A percentile compares a stretch with the other conserved stretches of the same genome.
These are phyloP conservation scores for Lepilemur septentrionalis DNA, from an alignment of 2,797 vertebrate species.

Conservation along the genomic window DNA sequence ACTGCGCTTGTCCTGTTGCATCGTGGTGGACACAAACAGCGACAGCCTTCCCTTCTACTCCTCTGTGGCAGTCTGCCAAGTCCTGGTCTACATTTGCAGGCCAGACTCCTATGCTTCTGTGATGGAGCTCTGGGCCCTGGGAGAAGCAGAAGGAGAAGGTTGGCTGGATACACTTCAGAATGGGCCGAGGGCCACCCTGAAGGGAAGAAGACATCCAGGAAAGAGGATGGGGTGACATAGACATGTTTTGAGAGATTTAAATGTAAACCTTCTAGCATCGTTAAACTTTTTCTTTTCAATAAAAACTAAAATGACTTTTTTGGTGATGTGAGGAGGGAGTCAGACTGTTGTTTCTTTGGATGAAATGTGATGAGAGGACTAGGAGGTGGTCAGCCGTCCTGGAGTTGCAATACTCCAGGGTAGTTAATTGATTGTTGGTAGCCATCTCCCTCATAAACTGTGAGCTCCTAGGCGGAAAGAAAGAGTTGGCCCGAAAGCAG, in stretches of 20 bases:
- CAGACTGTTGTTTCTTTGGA: background rate
- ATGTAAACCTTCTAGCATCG: background rate
- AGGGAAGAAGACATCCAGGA: background rate
- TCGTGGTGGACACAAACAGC: accelerated
- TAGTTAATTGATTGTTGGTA: background rate
- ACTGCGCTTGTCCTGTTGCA: background rate
- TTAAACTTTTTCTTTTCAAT: background rate
- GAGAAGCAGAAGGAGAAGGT: background rate
- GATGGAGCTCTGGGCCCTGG: background rate
- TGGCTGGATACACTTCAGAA: background rate
- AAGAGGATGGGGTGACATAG: background rate
- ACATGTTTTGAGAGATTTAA: background rate
- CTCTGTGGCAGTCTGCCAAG: background rate
- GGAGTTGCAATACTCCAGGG: background rate
- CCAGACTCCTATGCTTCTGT: background rate
- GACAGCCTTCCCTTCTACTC: no score
- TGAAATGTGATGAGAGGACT: background rate
- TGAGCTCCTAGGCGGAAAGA: background rate
- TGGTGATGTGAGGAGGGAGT: background rate
- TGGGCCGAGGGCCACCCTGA: background rate
- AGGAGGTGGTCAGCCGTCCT: background rate
- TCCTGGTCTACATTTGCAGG: background rate
- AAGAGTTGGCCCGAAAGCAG: background rate
- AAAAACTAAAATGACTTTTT: background rate
- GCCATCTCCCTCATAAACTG: background rate